Percentiles rank a stretch among this genome's conserved stretches.
Evolutionary conservation across 2,888 invertebrate species (phyloP).

Genomic region (Nebria brevicollis): DNA sequence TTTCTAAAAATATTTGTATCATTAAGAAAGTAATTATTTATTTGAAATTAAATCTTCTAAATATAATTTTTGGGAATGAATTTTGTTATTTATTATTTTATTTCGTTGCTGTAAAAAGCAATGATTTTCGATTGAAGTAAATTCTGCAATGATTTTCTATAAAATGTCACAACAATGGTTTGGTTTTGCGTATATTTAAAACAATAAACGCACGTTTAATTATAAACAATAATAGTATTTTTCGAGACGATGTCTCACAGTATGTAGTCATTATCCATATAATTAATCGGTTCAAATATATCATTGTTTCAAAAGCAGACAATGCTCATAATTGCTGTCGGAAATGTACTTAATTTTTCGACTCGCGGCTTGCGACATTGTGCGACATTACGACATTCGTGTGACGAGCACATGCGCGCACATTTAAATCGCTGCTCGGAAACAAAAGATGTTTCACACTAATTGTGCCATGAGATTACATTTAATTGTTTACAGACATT

Average conservation of each 20-base stretch:
- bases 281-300: constrained; percentile 41
- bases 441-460: neutral
- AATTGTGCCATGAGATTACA: neutral
- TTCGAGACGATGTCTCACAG: neutral
- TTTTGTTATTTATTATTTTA: too few relatives aligned
- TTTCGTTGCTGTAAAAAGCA: too few relatives aligned
- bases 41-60: too few relatives aligned
- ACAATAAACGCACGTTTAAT: neutral
- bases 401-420: neutral
- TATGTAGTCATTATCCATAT: constrained; percentile 30
- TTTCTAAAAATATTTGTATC: too few relatives aligned
- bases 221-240: neutral
- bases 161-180: neutral
- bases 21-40: too few relatives aligned
- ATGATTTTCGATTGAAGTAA: too few relatives aligned
- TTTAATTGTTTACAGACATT: neutral
- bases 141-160: too few relatives aligned
- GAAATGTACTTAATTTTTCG: constrained; percentile 36
- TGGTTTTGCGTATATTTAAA: neutral
- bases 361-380: too few relatives aligned
- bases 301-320: constrained; percentile 41
- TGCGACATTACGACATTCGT: too few relatives aligned
- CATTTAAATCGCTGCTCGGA: neutral
- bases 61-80: too few relatives aligned
- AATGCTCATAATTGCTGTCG: constrained; percentile 35